Percentiles rank a stretch among this genome's conserved stretches.
Evolutionary conservation across 2,113 vertebrate species (phyloP).

Genomic region (Ceyx melanurus): DNA sequence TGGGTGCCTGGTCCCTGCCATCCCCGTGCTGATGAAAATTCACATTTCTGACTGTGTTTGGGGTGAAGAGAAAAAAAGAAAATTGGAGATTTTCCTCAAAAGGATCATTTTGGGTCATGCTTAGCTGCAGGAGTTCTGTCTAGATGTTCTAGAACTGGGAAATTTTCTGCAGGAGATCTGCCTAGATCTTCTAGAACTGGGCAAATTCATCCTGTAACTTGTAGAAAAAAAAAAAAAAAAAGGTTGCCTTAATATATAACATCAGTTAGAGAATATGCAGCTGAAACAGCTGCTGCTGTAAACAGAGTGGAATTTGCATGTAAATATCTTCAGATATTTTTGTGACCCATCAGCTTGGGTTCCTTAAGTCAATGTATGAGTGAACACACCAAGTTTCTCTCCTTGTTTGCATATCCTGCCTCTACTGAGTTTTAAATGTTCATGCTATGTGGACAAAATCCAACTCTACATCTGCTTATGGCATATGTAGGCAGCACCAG

Average conservation of each 20-base stretch:
- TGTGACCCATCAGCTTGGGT: constrained; percentile 69
- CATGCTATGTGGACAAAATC: constrained; percentile 67
- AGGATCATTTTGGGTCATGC: neutral
- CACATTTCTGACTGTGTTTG: neutral
- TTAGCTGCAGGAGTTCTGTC: neutral
- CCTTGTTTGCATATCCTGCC: constrained; percentile 71
- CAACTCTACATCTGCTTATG: constrained; percentile 52
- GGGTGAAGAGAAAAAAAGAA: neutral
- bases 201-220: neutral
- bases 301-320: constrained; percentile 54
- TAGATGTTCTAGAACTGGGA: too few relatives aligned
- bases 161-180: too few relatives aligned
- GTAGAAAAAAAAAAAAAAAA: neutral
- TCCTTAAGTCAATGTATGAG: constrained; percentile 69
- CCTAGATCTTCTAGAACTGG: neutral
- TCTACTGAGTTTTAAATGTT: constrained; percentile 74
- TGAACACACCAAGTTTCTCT: constrained; percentile 56
- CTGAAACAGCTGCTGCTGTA: constrained; percentile 21
- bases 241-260: constrained; percentile 8
- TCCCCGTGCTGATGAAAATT: neutral
- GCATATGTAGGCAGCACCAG: constrained; percentile 47
- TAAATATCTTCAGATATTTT: constrained; percentile 71
- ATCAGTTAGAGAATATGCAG: neutral
- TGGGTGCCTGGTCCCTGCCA: accelerated
- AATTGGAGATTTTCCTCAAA: neutral